Conservation (phyloP, 2,797 vertebrate species). For the Spinibarbus caldwelli region DNA sequence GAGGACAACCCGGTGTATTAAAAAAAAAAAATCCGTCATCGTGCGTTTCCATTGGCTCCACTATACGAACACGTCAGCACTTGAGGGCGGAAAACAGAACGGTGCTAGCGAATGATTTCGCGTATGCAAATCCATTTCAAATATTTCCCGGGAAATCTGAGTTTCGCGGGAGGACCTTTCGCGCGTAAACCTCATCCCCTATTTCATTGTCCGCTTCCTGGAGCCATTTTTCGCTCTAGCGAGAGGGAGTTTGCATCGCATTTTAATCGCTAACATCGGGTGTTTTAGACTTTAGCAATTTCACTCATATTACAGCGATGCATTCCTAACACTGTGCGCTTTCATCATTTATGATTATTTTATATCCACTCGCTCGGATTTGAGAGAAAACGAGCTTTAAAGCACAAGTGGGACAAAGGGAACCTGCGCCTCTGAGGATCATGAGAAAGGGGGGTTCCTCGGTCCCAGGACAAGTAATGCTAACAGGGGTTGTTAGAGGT, state of each 20-base stretch:
- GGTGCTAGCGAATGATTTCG: conserved; percentile 68
- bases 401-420: conserved; percentile 72
- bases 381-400: conserved; percentile 69
- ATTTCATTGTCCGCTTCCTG: conserved; percentile 93
- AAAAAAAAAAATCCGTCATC: background rate
- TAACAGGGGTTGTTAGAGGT: conserved; percentile 73
- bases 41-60: conserved; percentile 50
- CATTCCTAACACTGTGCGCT: conserved; percentile 68
- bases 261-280: conserved; percentile 85
- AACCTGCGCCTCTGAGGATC: conserved; percentile 72
- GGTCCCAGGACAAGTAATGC: conserved; percentile 73
- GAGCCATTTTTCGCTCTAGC: conserved; percentile 87
- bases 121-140: conserved; percentile 86
- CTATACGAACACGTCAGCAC: background rate
- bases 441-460: conserved; percentile 84
- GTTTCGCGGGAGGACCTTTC: conserved; percentile 90
- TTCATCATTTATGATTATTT: conserved; percentile 77
- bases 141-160: conserved; percentile 86
- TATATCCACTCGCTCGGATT: conserved; percentile 63
- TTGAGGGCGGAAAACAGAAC: background rate
- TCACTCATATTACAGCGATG: conserved; percentile 63
- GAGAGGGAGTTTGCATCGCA: conserved; percentile 72
- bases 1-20: background rate
- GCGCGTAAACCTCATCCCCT: conserved; percentile 89
- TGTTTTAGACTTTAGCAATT: conserved; percentile 68